phyloP scores from a whole-genome alignment of 2,797 vertebrate species.

The Psittacula echo region DNA sequence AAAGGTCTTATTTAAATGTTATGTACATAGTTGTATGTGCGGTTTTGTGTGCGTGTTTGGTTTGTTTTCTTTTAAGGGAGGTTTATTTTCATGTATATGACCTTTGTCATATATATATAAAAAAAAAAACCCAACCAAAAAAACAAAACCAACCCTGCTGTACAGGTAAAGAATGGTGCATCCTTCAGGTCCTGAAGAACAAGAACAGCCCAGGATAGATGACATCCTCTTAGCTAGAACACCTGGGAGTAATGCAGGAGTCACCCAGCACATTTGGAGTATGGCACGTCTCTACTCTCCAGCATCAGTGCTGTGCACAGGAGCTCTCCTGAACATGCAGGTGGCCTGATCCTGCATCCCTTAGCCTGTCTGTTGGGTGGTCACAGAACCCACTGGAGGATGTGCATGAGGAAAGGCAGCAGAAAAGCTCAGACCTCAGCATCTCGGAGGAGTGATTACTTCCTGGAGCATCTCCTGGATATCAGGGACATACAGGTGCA shows the following conservation, averaged over 20 bases:
- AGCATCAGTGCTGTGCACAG: not conserved
- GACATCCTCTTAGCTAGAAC: not conserved
- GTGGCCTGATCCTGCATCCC: not conserved
- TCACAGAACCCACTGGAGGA: not conserved
- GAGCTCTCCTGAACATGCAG: not conserved
- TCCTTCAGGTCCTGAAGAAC: not conserved
- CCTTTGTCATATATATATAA: not conserved
- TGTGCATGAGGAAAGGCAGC: rapidly evolving
- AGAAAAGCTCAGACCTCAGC: not conserved
- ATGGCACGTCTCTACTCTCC: not conserved
- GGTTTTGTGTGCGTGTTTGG: not conserved
- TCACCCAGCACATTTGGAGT: not conserved
- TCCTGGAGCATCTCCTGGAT: not conserved
- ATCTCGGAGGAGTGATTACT: not conserved
- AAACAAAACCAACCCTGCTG: not conserved
- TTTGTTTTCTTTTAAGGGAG: not conserved
- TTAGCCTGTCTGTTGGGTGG: not conserved
- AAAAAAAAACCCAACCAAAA: too few species aligned
- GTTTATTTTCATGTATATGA: not conserved
- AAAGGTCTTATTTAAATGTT: not conserved
- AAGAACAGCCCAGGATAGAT: not conserved
- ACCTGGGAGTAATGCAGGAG: not conserved
- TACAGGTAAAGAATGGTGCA: not conserved
- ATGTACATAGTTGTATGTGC: rapidly evolving
- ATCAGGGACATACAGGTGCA: not conserved